phyloP scores from a whole-genome alignment of 2,888 invertebrate species.

The Subacronicta megacephala region DNA sequence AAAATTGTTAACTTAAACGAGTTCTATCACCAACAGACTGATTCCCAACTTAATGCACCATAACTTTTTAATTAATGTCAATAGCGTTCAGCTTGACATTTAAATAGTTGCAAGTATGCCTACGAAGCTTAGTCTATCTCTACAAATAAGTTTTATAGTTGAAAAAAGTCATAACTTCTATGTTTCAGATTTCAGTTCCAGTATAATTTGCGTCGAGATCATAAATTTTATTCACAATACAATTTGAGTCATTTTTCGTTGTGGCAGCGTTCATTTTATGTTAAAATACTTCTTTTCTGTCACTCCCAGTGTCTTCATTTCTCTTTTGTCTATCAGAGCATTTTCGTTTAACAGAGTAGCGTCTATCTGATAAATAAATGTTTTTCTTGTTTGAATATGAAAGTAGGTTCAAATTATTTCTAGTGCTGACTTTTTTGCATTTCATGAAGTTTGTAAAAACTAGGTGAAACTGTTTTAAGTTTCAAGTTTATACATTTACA shows the following conservation, averaged over 20 bases:
- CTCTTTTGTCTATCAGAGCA: constrained; percentile 67
- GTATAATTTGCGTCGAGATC: constrained; percentile 60
- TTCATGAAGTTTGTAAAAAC: too few species aligned
- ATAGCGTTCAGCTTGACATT: constrained; percentile 4
- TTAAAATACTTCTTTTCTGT: constrained; percentile 54
- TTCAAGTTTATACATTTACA: too few species aligned
- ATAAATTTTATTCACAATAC: constrained; percentile 46
- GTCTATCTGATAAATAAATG: not conserved
- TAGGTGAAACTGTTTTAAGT: too few species aligned
- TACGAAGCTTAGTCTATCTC: constrained; percentile 58
- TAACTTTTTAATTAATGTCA: constrained; percentile 30
- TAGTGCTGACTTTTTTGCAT: not conserved
- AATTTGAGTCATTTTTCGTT: constrained; percentile 45
- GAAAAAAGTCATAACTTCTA: constrained; percentile 73
- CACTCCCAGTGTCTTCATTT: constrained; percentile 40
- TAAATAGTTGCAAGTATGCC: constrained; percentile 10
- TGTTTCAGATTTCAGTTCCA: constrained; percentile 82
- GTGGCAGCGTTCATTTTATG: constrained; percentile 57
- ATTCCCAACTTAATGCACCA: constrained; percentile 4
- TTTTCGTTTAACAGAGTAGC: constrained; percentile 53
- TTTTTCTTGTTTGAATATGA: constrained; percentile 2
- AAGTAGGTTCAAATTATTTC: not conserved
- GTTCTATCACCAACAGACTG: constrained; percentile 4
- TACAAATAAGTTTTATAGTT: constrained; percentile 45
- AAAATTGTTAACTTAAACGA: constrained; percentile 19